Evolutionary conservation across 2,113 vertebrate species (phyloP), one percentile per base, ranked within the genome.

Genomic region (Pogonocichla stellata): DNA sequence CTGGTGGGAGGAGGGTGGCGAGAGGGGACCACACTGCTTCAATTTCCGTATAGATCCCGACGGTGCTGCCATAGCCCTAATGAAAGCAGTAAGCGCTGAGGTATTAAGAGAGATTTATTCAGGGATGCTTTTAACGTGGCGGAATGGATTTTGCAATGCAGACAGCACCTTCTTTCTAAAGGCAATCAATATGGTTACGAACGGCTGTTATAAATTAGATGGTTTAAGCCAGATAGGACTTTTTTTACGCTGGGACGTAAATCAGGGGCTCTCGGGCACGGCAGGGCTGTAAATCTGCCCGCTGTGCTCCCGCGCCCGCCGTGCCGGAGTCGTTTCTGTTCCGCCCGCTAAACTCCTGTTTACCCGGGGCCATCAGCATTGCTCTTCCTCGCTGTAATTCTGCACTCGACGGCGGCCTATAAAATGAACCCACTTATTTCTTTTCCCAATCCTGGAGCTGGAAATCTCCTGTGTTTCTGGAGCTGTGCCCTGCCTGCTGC

Each of bases 71-170:
- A 62, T 97, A 97, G 96, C 98, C 97, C 97, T 98, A 98, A 98
- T 98, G 98, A 98, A 98, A 97, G 98, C 97, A 93, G 98, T 97
- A 97, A 98, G 97, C 97, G 86, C 97, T 43, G 60, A 72, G 79
- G 97, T 95, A 97, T 98, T 98, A 98, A 97, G 97, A 84, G 97
- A 97, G 98, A 98, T 98, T 98, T 98, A 98, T 95, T 94, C 95
- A 80, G 95, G 97, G 97, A 97, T 50, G 95, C 97, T 97, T 97
- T 97, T 97, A 97, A 97, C 97, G 81, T 85, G 97, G 95, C 97
- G 98, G 94, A 96, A 98, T 97, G 96, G 97, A 96, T 98, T 97
- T 97, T 94, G 97, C 95, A 74, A 95, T 92, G 96, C 97, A 65
- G 78, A 94, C 96, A 65, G 97, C 97, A 96, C 96, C 97, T 96